These are phyloP conservation scores for Ceratina japonica DNA, from an alignment of 1,140 invertebrate species.

Conservation along the genomic window DNA sequence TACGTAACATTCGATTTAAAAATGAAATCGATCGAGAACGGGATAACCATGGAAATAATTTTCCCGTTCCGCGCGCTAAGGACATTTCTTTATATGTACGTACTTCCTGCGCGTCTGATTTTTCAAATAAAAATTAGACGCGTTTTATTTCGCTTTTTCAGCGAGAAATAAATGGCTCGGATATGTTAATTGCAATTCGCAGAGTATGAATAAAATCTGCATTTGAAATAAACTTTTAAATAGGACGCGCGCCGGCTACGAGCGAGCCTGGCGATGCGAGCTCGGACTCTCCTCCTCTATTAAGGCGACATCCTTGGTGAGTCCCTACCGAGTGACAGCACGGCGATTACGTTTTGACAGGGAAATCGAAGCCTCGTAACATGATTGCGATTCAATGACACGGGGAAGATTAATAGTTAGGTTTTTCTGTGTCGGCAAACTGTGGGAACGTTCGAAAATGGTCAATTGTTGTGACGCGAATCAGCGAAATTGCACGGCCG, in stretches of 20 bases:
- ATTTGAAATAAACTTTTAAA: too few relatives aligned
- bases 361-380: not conserved
- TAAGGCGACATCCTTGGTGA: slow-evolving; percentile 23
- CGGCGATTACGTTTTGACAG: slow-evolving; percentile 14
- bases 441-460: not conserved
- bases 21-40: too few relatives aligned
- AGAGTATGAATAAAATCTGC: too few relatives aligned
- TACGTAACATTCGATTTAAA: too few relatives aligned
- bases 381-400: slow-evolving; percentile 12
- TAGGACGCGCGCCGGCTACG: too few relatives aligned
- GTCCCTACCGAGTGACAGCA: not conserved
- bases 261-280: not conserved
- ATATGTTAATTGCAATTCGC: not conserved
- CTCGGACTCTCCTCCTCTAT: slow-evolving; percentile 23
- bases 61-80: too few relatives aligned
- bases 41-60: too few relatives aligned
- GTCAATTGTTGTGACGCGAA: not conserved
- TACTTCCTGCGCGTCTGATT: too few relatives aligned
- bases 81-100: too few relatives aligned
- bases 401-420: not conserved
- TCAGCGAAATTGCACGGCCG: not conserved
- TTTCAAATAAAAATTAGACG: too few relatives aligned
- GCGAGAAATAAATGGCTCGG: not conserved
- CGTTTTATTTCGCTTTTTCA: not conserved
- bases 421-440: not conserved